These are phyloP conservation scores for Petrocephalus schoutedeni DNA, from an alignment of 2,797 vertebrate genomes.

Conservation along the genomic window DNA sequence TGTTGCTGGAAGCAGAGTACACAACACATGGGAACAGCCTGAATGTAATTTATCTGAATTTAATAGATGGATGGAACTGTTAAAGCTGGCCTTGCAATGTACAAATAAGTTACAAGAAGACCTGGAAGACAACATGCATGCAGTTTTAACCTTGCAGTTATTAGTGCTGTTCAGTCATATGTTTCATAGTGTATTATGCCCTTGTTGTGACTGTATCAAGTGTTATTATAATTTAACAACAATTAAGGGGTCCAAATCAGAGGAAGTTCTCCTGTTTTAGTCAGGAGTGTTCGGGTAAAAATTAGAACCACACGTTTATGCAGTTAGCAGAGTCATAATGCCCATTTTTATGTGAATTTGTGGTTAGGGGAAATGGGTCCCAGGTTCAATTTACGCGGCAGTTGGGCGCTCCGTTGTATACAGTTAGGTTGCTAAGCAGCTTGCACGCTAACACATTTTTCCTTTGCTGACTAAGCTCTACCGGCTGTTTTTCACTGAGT, in stretches of 20 bases:
- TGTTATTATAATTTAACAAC: neutral
- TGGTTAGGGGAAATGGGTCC: conserved; percentile 55
- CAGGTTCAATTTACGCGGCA: conserved; percentile 51
- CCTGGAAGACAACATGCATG: neutral
- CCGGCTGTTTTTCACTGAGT: conserved; percentile 55
- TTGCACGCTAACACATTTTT: conserved; percentile 39
- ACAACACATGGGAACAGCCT: neutral
- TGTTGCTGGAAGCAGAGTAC: neutral
- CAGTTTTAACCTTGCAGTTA: neutral
- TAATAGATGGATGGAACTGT: neutral
- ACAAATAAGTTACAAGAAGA: neutral
- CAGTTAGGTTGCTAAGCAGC: conserved; percentile 48
- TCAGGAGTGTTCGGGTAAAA: neutral
- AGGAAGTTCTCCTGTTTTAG: neutral
- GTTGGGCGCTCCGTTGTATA: conserved; percentile 55
- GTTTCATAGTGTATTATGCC: neutral
- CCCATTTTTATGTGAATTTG: conserved; percentile 56
- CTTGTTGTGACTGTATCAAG: neutral
- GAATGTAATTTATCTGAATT: neutral
- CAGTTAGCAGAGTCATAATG: conserved; percentile 48
- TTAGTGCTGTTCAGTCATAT: neutral
- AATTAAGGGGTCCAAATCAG: neutral
- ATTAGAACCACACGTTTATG: conserved; percentile 18
- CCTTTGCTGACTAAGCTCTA: conserved; percentile 53
- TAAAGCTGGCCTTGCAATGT: neutral